Conservation (phyloP, 2,888 invertebrate species). For the Eristalis tenax region DNA sequence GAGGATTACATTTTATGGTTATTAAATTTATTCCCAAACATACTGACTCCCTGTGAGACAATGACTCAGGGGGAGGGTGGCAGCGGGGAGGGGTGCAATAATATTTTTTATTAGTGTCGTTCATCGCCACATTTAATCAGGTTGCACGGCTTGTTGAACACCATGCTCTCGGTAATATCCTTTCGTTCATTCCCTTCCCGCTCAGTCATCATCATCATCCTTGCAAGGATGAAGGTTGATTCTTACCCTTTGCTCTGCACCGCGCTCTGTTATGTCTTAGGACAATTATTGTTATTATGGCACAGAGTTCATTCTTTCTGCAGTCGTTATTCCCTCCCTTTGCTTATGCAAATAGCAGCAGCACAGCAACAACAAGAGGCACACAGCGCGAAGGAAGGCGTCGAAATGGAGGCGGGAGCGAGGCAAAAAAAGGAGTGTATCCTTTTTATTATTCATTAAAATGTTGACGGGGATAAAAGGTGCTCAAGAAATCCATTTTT, state of each 20-base stretch:
- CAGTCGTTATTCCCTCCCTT: background rate
- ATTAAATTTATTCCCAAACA: constrained; percentile 50
- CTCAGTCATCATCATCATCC: constrained; percentile 26
- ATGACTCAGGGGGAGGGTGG: background rate
- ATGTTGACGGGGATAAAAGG: constrained; percentile 64
- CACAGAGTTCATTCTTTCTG: constrained; percentile 23
- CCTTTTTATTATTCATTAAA: constrained; percentile 71
- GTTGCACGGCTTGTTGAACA: constrained; percentile 62
- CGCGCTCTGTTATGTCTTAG: constrained; percentile 24
- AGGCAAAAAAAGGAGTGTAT: constrained; percentile 34
- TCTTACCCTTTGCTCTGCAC: constrained; percentile 2
- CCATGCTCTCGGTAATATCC: constrained; percentile 22
- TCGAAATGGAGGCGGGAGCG: background rate
- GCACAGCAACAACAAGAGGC: constrained; percentile 4
- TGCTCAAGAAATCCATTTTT: constrained; percentile 63
- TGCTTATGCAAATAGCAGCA: constrained; percentile 46
- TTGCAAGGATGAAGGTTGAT: constrained; percentile 43
- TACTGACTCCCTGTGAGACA: background rate
- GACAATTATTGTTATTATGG: constrained; percentile 63
- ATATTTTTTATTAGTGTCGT: constrained; percentile 48
- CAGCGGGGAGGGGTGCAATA: background rate
- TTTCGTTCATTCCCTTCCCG: background rate
- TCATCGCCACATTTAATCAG: constrained; percentile 67
- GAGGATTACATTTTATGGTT: constrained; percentile 58
- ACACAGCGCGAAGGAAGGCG: background rate